A percentile compares a stretch with the other conserved stretches of the same genome.
Conservation (phyloP, 2,888 invertebrate genomes). For the Tribolium freemani region DNA sequence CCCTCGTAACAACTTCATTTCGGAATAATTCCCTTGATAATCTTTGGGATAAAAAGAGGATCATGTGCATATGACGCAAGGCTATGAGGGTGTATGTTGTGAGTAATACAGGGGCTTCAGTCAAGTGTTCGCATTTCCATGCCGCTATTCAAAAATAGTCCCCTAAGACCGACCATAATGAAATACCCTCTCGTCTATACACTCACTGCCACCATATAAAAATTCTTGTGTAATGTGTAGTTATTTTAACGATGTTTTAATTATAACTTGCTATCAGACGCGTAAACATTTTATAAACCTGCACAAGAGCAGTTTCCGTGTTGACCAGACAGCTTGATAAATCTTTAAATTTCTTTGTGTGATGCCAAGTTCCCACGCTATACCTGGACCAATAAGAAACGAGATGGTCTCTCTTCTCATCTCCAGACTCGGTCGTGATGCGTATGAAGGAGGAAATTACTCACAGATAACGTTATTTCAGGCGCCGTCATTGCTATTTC, state of each 20-base stretch:
- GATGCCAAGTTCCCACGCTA: conserved; percentile 53
- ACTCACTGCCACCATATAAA: neutral
- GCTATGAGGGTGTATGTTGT: conserved; percentile 51
- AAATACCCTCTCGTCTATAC: conserved; percentile 33
- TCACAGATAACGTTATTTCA: conserved; percentile 30
- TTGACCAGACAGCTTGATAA: conserved; percentile 48
- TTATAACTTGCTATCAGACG: conserved; percentile 6
- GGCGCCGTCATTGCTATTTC: conserved; percentile 8
- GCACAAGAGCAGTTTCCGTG: conserved; percentile 30
- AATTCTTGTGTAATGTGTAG: neutral
- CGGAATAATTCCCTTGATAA: conserved; percentile 20
- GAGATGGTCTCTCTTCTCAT: conserved; percentile 9
- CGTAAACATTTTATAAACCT: conserved; percentile 26
- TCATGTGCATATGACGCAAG: conserved; percentile 41
- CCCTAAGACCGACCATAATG: conserved; percentile 30
- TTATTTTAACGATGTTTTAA: conserved; percentile 31
- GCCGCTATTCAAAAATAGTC: conserved; percentile 34
- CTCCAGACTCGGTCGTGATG: conserved; percentile 2
- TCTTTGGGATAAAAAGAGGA: conserved; percentile 25
- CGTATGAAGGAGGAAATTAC: conserved; percentile 35
- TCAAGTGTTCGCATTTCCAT: conserved; percentile 51
- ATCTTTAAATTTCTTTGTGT: conserved; percentile 54
- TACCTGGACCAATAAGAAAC: conserved; percentile 44
- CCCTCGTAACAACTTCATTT: conserved; percentile 25
- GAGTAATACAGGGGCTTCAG: conserved; percentile 49